A percentile compares a stretch with the other conserved stretches of the same genome.
Conservation (phyloP, 2,888 invertebrate species). For the Polylopha cassiicola region DNA sequence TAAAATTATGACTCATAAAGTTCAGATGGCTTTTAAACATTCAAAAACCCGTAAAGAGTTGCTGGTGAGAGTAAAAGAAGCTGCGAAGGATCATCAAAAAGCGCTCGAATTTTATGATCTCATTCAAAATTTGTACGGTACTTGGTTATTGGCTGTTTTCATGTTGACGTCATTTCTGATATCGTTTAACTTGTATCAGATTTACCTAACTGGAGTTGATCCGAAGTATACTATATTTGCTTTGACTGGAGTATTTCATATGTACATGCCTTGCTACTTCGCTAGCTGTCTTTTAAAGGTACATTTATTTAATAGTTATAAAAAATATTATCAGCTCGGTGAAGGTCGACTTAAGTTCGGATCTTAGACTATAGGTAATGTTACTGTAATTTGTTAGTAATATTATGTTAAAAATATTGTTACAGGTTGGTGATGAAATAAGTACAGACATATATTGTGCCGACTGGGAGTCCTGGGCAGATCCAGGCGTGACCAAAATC, state of each 20-base stretch:
- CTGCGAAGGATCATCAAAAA: conserved; percentile 50
- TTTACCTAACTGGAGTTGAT: conserved; percentile 43
- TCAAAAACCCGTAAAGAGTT: conserved; percentile 35
- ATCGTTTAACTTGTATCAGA: conserved; percentile 51
- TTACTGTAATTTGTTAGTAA: conserved; percentile 12
- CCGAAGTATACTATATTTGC: conserved; percentile 48
- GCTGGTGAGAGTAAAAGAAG: conserved; percentile 35
- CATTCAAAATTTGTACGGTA: conserved; percentile 49
- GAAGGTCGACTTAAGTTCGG: too few relatives aligned
- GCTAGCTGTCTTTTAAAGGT: conserved; percentile 50
- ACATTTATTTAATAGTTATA: too few relatives aligned
- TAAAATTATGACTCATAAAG: conserved; percentile 44
- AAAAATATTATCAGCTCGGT: background rate
- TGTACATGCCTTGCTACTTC: conserved; percentile 53
- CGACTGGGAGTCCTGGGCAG: conserved; percentile 44
- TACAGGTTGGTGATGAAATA: conserved; percentile 46
- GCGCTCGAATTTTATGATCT: conserved; percentile 42
- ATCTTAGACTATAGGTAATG: too few relatives aligned
- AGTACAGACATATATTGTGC: conserved; percentile 42
- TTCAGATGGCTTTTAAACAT: conserved; percentile 39
- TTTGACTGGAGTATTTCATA: conserved; percentile 43
- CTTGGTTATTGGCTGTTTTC: conserved; percentile 52
- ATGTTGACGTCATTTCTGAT: conserved; percentile 45
- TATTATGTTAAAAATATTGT: conserved; percentile 19
- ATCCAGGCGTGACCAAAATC: conserved; percentile 39